Evolutionary conservation across 1,140 invertebrate species (phyloP).

Genomic region (Liolophura sinensis): DNA sequence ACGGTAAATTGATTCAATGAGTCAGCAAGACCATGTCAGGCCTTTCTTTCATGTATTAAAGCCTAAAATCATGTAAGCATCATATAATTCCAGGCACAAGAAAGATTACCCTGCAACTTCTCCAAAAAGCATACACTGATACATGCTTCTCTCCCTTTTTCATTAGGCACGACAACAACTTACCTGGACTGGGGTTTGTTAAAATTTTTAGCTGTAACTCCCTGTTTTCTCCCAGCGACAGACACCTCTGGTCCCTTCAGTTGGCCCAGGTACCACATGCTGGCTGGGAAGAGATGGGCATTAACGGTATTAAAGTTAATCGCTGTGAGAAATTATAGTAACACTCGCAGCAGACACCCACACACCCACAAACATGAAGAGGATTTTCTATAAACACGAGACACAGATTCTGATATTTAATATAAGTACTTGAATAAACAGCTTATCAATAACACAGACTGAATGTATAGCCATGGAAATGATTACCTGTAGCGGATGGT

Average conservation of each 20-base stretch:
- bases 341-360: neutral
- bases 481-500: conserved; percentile 24
- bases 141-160: too few species aligned
- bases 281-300: conserved; percentile 22
- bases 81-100: too few species aligned
- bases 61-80: too few species aligned
- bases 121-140: too few species aligned
- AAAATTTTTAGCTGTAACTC: conserved; percentile 74
- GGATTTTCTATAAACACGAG: conserved; percentile 2
- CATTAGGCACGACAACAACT: neutral
- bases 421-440: conserved; percentile 3
- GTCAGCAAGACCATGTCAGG: too few species aligned
- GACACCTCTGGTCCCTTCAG: conserved; percentile 67
- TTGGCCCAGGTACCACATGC: conserved; percentile 10
- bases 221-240: conserved; percentile 79
- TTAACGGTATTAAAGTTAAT: conserved; percentile 13
- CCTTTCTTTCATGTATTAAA: too few species aligned
- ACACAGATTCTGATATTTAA: conserved; percentile 1
- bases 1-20: too few species aligned
- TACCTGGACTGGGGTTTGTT: conserved; percentile 56
- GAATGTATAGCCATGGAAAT: neutral
- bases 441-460: neutral
- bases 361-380: neutral
- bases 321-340: conserved; percentile 19
- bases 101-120: too few species aligned